Percentiles rank a stretch among this genome's conserved stretches.
These are phyloP conservation scores for Penelope pileata DNA, from an alignment of 2,113 vertebrate species.

Conservation along the genomic window DNA sequence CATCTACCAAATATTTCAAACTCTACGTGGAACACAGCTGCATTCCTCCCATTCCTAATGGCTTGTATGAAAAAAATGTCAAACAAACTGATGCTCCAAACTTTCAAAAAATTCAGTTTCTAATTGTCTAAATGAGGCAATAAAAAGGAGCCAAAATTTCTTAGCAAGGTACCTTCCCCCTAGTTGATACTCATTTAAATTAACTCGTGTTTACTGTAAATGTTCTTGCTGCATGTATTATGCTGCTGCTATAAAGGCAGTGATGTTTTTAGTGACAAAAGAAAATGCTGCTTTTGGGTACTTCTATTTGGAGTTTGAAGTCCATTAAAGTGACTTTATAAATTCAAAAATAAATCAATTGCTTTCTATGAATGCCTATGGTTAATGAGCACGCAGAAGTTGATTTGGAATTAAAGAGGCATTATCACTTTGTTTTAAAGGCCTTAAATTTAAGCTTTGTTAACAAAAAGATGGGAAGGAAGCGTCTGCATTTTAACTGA, in stretches of 20 bases:
- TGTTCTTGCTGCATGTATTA: constrained; percentile 13
- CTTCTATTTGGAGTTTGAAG: constrained; percentile 58
- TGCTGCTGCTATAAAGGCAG: constrained; percentile 2
- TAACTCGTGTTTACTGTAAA: constrained; percentile 65
- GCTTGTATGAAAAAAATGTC: background rate
- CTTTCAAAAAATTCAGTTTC: constrained; percentile 6
- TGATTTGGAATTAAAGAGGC: constrained; percentile 50
- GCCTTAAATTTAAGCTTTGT: constrained; percentile 30
- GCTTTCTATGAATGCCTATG: constrained; percentile 39
- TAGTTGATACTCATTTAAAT: constrained; percentile 60
- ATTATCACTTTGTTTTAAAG: constrained; percentile 37
- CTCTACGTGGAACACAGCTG: background rate
- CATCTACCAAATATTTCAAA: background rate
- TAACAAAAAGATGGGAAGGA: constrained; percentile 6
- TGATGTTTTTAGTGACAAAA: constrained; percentile 34
- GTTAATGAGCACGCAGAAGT: constrained; percentile 31
- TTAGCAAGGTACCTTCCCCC: constrained; percentile 17
- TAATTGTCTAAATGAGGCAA: background rate
- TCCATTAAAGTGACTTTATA: constrained; percentile 54
- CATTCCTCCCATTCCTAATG: background rate
- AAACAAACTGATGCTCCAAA: background rate
- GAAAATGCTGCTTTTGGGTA: background rate
- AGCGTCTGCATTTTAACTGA: background rate
- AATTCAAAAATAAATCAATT: constrained; percentile 46
- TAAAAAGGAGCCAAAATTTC: constrained; percentile 36